phyloP scores from a whole-genome alignment of 2,113 vertebrate species.

The Pomatostomus ruficeps region DNA sequence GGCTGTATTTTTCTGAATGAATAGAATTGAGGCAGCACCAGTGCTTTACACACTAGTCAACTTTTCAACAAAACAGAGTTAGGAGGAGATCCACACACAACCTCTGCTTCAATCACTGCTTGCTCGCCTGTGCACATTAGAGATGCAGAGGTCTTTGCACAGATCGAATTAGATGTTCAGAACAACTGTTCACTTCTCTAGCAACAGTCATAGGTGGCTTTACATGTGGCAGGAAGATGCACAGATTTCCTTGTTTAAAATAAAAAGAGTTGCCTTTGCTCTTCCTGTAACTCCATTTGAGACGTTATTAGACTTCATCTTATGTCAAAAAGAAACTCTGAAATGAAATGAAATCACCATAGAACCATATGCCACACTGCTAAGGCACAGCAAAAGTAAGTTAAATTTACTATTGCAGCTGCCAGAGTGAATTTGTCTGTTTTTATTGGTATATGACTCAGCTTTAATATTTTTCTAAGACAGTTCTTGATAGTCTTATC shows the following conservation, averaged over 20 bases:
- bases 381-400: not conserved
- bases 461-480: constrained; percentile 33
- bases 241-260: not conserved
- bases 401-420: constrained; percentile 26
- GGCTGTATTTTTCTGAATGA: not conserved
- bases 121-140: not conserved
- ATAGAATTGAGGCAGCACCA: not conserved
- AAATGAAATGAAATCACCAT: constrained; percentile 31
- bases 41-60: not conserved
- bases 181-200: not conserved
- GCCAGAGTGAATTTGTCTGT: constrained; percentile 24
- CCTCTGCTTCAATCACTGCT: not conserved
- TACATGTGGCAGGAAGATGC: not conserved
- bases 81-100: not conserved
- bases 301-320: not conserved
- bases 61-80: not conserved
- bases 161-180: not conserved
- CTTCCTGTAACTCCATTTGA: not conserved
- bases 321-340: constrained; percentile 7
- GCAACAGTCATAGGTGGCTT: not conserved
- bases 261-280: not conserved
- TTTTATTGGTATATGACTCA: constrained; percentile 43
- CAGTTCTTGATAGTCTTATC: not conserved
- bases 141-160: not conserved
- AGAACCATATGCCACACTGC: not conserved